phyloP scores from a whole-genome alignment of 2,113 vertebrate genomes.

The Acrocephalus arundinaceus region DNA sequence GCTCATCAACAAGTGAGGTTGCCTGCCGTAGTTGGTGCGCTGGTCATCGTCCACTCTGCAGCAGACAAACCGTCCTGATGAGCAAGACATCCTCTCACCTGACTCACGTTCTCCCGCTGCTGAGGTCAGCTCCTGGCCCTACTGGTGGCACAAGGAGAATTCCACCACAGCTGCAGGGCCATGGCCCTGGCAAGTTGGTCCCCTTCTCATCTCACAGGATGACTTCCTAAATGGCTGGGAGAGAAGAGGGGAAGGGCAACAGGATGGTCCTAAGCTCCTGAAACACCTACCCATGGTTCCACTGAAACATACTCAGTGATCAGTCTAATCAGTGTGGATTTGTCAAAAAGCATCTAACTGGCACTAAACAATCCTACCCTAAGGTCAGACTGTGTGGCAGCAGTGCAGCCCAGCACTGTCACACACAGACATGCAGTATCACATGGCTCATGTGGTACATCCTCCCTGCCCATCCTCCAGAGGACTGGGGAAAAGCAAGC shows the following conservation, averaged over 20 bases:
- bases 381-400: neutral
- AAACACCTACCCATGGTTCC: neutral
- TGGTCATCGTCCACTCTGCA: neutral
- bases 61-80: neutral
- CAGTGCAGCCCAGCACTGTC: neutral
- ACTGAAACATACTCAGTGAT: neutral
- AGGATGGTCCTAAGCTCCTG: neutral
- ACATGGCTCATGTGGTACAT: accelerated
- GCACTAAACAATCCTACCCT: neutral
- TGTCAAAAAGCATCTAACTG: neutral
- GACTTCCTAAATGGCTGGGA: conserved; percentile 1
- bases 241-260: neutral
- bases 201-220: neutral
- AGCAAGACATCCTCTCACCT: neutral
- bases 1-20: neutral
- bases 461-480: neutral
- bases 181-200: neutral
- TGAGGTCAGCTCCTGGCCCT: conserved; percentile 13
- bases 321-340: neutral
- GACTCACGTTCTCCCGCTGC: neutral
- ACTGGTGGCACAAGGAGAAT: neutral
- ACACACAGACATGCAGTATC: neutral
- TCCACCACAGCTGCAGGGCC: neutral
- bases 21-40: neutral
- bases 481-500: neutral